Conservation (phyloP, 2,113 vertebrate genomes). For the Proteles cristata region DNA sequence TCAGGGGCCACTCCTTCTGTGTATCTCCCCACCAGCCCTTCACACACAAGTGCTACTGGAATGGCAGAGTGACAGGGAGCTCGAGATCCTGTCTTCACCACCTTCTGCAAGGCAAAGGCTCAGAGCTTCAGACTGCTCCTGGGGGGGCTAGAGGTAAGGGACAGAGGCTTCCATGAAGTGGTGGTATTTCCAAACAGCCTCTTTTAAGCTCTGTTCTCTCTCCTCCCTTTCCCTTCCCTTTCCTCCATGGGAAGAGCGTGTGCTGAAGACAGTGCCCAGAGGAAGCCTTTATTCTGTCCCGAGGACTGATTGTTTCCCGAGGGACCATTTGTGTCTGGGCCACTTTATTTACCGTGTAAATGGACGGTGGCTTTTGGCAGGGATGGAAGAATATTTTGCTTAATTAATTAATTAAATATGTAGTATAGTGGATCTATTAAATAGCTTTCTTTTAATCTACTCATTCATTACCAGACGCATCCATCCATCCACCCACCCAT, state of each 20-base stretch:
- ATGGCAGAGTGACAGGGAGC: neutral
- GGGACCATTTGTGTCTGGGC: neutral
- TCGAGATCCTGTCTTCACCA: neutral
- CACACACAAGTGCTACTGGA: neutral
- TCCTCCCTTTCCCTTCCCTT: neutral
- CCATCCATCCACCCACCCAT: neutral
- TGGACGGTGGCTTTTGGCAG: neutral
- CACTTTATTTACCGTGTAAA: neutral
- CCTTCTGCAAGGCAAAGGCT: slow-evolving; percentile 29
- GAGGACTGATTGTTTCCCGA: neutral
- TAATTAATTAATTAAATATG: neutral
- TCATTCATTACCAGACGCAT: neutral
- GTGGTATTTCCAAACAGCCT: neutral
- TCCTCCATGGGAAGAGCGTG: neutral
- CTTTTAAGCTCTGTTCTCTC: too few species aligned
- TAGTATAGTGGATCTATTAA: neutral
- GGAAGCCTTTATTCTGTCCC: neutral
- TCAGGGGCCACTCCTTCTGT: neutral
- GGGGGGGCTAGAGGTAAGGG: neutral
- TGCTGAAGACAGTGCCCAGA: neutral
- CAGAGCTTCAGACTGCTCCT: neutral
- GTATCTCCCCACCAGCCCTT: neutral
- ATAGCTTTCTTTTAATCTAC: neutral
- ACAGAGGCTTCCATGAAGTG: neutral
- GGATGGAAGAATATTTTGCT: neutral